Conservation (phyloP, 2,888 invertebrate species). For the Ditylenchus weischeri region DNA sequence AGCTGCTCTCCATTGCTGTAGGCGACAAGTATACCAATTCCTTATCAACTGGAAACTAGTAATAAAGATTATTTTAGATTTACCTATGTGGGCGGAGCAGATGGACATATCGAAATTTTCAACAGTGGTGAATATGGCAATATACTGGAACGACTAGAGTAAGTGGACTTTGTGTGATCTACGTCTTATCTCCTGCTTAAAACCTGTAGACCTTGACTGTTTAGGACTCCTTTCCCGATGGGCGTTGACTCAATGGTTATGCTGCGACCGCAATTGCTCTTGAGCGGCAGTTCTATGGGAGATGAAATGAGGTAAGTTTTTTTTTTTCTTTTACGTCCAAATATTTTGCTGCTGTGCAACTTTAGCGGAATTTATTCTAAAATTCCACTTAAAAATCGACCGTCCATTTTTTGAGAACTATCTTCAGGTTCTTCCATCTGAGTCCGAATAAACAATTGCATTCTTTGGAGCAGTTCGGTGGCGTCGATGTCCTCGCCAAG, state of each 20-base stretch:
- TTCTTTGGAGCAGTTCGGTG: conserved; percentile 19
- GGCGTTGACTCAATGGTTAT: conserved; percentile 28
- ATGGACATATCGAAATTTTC: conserved; percentile 51
- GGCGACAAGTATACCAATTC: conserved; percentile 33
- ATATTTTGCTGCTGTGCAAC: too few relatives aligned
- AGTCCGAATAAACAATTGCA: conserved; percentile 44
- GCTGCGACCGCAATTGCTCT: conserved; percentile 24
- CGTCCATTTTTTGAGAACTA: conserved; percentile 6
- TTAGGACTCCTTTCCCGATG: conserved; percentile 39
- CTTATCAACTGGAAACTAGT: background rate
- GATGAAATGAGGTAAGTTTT: conserved; percentile 23
- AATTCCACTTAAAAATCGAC: too few relatives aligned
- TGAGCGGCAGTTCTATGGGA: conserved; percentile 22
- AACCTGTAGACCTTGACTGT: too few relatives aligned
- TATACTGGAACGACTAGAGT: conserved; percentile 42
- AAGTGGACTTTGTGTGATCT: too few relatives aligned
- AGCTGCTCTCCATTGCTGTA: conserved; percentile 41
- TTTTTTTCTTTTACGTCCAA: too few relatives aligned
- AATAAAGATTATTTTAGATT: conserved; percentile 23
- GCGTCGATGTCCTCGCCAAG: conserved; percentile 24
- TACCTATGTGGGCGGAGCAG: conserved; percentile 46
- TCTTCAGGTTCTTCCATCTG: conserved; percentile 43
- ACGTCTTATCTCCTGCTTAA: too few relatives aligned
- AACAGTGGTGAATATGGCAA: conserved; percentile 48
- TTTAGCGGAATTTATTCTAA: too few relatives aligned